phyloP scores from a whole-genome alignment of 1,140 invertebrate species.

The Penaeus chinensis region DNA sequence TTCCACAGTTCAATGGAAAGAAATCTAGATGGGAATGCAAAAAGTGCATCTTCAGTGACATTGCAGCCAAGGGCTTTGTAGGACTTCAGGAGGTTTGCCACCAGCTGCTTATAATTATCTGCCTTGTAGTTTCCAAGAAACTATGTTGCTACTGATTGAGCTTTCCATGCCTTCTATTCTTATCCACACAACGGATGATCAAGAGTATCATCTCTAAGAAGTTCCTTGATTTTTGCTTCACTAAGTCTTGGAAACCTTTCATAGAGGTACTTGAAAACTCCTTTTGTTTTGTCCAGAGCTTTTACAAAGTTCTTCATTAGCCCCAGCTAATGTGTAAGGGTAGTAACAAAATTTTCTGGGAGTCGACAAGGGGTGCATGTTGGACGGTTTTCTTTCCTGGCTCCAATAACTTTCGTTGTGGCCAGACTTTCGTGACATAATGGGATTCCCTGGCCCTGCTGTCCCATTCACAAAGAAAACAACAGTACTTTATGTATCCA shows the following conservation, averaged over 20 bases:
- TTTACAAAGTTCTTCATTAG: conserved; percentile 31
- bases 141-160: too few species aligned
- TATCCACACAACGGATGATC: too few species aligned
- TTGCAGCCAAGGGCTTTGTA: too few species aligned
- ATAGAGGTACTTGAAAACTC: not conserved
- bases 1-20: too few species aligned
- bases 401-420: conserved; percentile 9
- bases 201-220: too few species aligned
- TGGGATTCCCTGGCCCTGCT: too few species aligned
- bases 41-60: too few species aligned
- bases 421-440: not conserved
- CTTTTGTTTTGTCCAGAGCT: not conserved
- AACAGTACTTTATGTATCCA: conserved; percentile 14
- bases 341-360: conserved; percentile 12
- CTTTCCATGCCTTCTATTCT: too few species aligned
- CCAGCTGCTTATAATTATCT: too few species aligned
- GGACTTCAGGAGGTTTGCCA: too few species aligned
- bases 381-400: not conserved
- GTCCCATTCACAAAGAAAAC: not conserved
- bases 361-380: not conserved
- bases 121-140: too few species aligned
- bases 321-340: not conserved
- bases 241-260: conserved; percentile 6
- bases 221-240: conserved; percentile 24
- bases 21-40: too few species aligned